phyloP scores from a whole-genome alignment of 1,140 invertebrate species.

The Zaprionus nigranus region DNA sequence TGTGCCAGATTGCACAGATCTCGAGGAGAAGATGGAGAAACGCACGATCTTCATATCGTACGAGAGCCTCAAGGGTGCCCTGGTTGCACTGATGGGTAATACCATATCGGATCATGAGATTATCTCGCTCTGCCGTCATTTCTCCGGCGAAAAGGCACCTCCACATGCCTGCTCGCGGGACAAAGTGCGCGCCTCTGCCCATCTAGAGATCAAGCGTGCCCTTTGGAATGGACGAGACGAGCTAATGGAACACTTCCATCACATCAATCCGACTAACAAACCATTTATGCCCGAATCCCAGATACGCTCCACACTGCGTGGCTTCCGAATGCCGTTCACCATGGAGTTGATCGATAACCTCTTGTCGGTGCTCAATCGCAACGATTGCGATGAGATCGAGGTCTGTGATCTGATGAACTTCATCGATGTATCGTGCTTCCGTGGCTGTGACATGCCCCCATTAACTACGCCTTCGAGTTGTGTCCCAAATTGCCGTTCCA shows the following conservation, averaged over 20 bases:
- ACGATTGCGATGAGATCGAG: constrained; percentile 87
- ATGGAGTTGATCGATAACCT: constrained; percentile 88
- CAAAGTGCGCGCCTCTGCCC: constrained; percentile 86
- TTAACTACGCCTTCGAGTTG: constrained; percentile 76
- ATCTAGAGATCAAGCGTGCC: constrained; percentile 88
- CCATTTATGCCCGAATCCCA: constrained; percentile 86
- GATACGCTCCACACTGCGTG: constrained; percentile 87
- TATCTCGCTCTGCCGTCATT: constrained; percentile 89
- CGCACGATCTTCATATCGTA: constrained; percentile 71
- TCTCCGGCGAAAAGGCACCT: constrained; percentile 85
- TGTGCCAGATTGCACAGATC: constrained; percentile 52
- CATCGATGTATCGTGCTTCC: constrained; percentile 67
- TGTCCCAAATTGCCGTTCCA: constrained; percentile 76
- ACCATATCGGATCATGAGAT: constrained; percentile 91
- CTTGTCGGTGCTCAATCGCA: constrained; percentile 87
- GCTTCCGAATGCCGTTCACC: constrained; percentile 88
- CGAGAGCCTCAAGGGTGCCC: constrained; percentile 86
- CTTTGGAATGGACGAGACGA: constrained; percentile 89
- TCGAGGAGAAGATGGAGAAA: constrained; percentile 53
- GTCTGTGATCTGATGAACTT: constrained; percentile 79
- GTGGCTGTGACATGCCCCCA: constrained; percentile 70
- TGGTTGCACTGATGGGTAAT: constrained; percentile 87
- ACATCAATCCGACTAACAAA: constrained; percentile 86
- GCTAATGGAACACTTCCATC: constrained; percentile 88
- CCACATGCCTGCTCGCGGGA: constrained; percentile 76